Base-by-base conservation (phyloP, 2,113 vertebrate genomes). In the Amphilophus citrinellus region DNA sequence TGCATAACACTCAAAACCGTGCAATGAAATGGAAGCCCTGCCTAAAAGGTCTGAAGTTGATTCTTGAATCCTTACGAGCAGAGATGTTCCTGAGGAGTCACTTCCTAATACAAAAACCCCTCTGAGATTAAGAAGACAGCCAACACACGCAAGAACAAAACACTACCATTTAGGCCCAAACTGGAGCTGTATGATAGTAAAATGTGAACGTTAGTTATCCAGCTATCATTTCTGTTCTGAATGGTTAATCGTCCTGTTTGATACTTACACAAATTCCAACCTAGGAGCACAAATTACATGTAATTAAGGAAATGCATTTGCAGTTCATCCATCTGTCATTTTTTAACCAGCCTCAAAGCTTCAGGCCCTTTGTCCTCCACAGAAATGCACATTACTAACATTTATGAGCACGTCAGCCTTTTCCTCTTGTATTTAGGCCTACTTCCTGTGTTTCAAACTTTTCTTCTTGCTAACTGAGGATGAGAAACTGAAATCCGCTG, bases 401-500 rank as follows among this genome's bases (percentile, higher is more conserved):
- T 47, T 24, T 77, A n/a, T 59, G 15, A 83, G 42, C 71, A 20
- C 42, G 30, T 66, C 18, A 20, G n/a, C 15, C 20, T 77, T 39
- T 63, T 65, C 24, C 44, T 53, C 60, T 71, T 42, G 58, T 44
- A 17, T 80, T 86, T 6, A 57, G 66, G 59, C 61, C 77, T n/a
- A 35, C 63, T 76, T 76, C 50, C 39, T 60, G 57, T 75, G 60
- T 89, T 84, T 77, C 65, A 89, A 88, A 79, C 37, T 62, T 71
- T 75, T 68, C 58, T 65, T 18, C 11, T 17, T 7, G 47, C 63
- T 56, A 77, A 82, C 83, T 20, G 83, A 87, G 81, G 77, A 65
- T 80, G 86, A 87, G 80, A 89, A 86, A 66, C 68, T 62, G 79
- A 88, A 87, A 76, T 92, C 90, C 91, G 79, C 39, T 18, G 91